Evolutionary conservation across 2,113 vertebrate genomes (phyloP).

Genomic region (Catharus bicknelli): DNA sequence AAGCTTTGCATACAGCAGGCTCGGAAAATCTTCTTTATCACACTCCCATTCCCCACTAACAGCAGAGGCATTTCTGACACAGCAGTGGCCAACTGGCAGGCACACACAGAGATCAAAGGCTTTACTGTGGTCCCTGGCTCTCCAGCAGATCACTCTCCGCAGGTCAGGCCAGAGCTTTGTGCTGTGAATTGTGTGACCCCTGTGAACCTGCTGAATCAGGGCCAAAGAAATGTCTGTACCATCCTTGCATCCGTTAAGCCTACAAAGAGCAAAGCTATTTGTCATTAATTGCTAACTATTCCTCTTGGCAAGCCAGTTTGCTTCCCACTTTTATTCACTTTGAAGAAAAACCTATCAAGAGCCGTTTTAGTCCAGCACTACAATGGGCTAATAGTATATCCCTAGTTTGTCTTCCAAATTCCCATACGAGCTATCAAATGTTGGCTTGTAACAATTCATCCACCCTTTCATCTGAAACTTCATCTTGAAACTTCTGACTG

Average conservation of each 20-base stretch:
- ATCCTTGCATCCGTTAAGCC: conserved; percentile 24
- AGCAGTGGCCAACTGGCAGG: conserved; percentile 39
- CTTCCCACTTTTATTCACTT: conserved; percentile 29
- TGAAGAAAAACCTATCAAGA: not conserved
- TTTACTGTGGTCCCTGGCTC: not conserved
- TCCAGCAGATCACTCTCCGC: not conserved
- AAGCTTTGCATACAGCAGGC: not conserved
- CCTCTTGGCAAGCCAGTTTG: conserved; percentile 19
- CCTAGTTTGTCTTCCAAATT: not conserved
- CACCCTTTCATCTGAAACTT: not conserved
- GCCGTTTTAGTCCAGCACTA: not conserved
- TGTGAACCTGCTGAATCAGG: not conserved
- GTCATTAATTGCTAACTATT: conserved; percentile 38
- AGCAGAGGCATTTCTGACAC: conserved; percentile 30
- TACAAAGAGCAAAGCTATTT: conserved; percentile 46
- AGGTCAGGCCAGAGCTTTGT: conserved; percentile 1
- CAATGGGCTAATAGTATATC: not conserved
- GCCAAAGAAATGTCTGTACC: conserved; percentile 33
- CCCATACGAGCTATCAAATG: not conserved
- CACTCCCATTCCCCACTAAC: not conserved
- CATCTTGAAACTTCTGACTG: not conserved
- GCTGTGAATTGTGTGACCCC: conserved; percentile 53
- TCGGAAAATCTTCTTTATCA: not conserved
- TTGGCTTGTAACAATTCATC: not conserved
- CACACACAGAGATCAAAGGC: conserved; percentile 29